Evolutionary conservation across 1,140 invertebrate species (phyloP).

Genomic region (Sminthurides bifidus): DNA sequence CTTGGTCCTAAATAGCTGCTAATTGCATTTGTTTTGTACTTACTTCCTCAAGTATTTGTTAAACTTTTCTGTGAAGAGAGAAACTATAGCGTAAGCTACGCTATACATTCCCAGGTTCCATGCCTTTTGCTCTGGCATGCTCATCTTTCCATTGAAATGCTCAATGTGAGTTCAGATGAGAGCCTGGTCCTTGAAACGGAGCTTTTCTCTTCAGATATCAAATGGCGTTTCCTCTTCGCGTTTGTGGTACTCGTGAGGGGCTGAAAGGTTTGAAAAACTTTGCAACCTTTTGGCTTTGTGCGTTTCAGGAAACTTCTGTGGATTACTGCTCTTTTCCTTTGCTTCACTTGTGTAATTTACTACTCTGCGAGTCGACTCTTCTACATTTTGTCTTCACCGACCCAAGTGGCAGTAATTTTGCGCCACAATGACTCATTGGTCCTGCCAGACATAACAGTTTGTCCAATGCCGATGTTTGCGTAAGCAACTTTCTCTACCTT

Average conservation of each 20-base stretch:
- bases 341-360: slow-evolving; percentile 2
- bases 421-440: slow-evolving; percentile 11
- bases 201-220: too few relatives aligned
- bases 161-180: too few relatives aligned
- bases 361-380: slow-evolving; percentile 3
- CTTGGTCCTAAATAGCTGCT: too few relatives aligned
- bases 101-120: too few relatives aligned
- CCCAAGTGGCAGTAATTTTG: slow-evolving; percentile 11
- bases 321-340: slow-evolving; percentile 1
- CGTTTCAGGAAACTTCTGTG: slow-evolving; percentile 1
- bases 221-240: too few relatives aligned
- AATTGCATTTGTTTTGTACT: too few relatives aligned
- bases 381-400: slow-evolving; percentile 7
- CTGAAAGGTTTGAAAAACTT: too few relatives aligned
- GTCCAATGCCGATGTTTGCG: slow-evolving; percentile 5
- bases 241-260: too few relatives aligned
- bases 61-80: not conserved
- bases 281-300: not conserved
- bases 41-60: too few relatives aligned
- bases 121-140: too few relatives aligned
- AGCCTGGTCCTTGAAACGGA: too few relatives aligned
- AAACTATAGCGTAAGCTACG: not conserved
- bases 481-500: slow-evolving; percentile 6
- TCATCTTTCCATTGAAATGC: too few relatives aligned
- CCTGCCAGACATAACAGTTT: slow-evolving; percentile 9